These are phyloP conservation scores for Sebastiscus tertius DNA, from an alignment of 2,797 vertebrate genomes.

Conservation along the genomic window DNA sequence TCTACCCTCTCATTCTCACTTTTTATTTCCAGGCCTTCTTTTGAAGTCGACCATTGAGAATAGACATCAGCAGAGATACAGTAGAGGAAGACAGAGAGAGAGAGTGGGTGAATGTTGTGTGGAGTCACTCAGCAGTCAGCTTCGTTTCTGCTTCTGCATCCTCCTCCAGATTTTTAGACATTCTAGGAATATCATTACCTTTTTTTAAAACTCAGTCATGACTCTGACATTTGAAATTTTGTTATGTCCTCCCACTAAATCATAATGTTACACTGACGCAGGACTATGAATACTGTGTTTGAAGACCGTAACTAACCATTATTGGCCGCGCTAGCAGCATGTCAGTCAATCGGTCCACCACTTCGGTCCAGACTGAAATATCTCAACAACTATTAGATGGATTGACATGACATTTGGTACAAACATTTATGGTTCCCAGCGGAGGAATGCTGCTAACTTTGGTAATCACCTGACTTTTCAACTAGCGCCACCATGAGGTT, in stretches of 20 bases:
- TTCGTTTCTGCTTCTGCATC: not conserved
- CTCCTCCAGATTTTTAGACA: not conserved
- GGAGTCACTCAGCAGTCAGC: constrained; percentile 8
- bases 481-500: not conserved
- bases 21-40: constrained; percentile 20
- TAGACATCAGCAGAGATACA: constrained; percentile 10
- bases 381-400: not conserved
- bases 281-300: not conserved
- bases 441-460: not conserved
- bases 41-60: constrained; percentile 32
- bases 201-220: not conserved
- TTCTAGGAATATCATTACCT: not conserved
- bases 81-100: not conserved
- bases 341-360: not conserved
- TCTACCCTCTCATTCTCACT: constrained; percentile 9
- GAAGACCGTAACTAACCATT: not conserved
- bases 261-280: not conserved
- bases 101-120: not conserved
- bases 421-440: not conserved
- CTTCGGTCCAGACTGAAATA: not conserved
- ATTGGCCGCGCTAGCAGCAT: not conserved
- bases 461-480: not conserved
- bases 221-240: not conserved
- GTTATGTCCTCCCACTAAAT: not conserved
- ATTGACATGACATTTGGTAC: not conserved